Conservation (phyloP, 1,140 invertebrate genomes). For the Cyphomyrmex costatus region DNA sequence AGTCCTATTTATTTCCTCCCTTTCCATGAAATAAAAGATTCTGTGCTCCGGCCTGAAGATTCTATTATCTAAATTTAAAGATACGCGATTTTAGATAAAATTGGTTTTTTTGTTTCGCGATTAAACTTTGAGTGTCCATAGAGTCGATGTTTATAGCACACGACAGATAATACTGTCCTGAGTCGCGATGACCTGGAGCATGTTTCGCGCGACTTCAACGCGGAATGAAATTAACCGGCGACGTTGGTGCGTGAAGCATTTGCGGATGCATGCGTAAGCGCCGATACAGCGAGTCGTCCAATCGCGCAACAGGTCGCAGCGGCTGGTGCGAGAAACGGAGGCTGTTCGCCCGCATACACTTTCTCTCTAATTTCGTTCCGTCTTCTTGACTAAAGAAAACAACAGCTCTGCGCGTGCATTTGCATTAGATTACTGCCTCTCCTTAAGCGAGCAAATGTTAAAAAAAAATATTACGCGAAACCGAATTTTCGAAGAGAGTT, state of each 20-base stretch:
- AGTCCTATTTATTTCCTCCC: too few relatives aligned
- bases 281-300: constrained; percentile 61
- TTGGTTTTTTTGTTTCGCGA: not conserved
- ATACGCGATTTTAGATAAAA: too few relatives aligned
- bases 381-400: not conserved
- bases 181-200: not conserved
- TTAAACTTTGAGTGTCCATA: not conserved
- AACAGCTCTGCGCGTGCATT: not conserved
- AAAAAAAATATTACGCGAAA: not conserved
- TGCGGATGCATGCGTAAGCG: constrained; percentile 53
- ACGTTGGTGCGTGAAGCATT: constrained; percentile 51
- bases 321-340: constrained; percentile 76
- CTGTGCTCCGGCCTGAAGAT: too few relatives aligned
- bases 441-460: not conserved
- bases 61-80: too few relatives aligned
- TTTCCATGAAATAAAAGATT: too few relatives aligned
- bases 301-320: constrained; percentile 82
- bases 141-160: not conserved
- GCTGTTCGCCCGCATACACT: constrained; percentile 49
- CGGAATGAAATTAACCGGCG: constrained; percentile 37
- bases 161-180: not conserved
- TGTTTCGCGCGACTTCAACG: not conserved
- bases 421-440: not conserved
- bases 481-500: not conserved
- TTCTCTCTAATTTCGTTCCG: constrained; percentile 36